phyloP scores from a whole-genome alignment of 1,140 invertebrate species.

The Aradophagus sp. region DNA sequence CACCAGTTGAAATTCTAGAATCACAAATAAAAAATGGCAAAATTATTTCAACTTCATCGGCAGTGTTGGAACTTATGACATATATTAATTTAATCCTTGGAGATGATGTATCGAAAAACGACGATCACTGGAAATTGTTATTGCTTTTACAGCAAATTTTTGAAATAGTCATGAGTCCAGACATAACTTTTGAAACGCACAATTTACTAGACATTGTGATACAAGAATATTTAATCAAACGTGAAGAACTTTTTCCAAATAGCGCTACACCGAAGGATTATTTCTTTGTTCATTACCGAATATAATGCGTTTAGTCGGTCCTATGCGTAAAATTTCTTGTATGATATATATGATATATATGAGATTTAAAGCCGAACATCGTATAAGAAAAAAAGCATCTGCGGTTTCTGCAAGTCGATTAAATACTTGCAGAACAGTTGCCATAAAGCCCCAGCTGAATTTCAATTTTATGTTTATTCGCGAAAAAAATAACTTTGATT shows the following conservation, averaged over 20 bases:
- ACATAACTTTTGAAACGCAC: neutral
- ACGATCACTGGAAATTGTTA: neutral
- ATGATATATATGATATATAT: no score
- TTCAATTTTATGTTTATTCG: no score
- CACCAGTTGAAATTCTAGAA: conserved; percentile 2
- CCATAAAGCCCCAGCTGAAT: conserved; percentile 2
- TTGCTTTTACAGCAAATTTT: neutral
- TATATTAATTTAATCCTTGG: neutral
- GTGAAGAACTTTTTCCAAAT: conserved; percentile 2
- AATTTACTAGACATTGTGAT: neutral
- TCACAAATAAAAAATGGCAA: neutral
- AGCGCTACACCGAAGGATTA: neutral
- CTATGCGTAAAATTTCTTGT: neutral
- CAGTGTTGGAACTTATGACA: neutral
- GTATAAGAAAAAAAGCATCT: conserved; percentile 1
- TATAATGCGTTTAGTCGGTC: conserved; percentile 1
- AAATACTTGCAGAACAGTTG: neutral
- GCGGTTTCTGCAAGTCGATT: neutral
- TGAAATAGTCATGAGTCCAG: neutral
- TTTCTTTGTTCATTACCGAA: neutral
- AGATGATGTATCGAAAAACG: neutral
- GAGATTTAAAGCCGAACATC: neutral
- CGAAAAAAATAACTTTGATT: no score
- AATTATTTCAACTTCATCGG: conserved; percentile 1
- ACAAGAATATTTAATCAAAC: neutral